Conservation (phyloP, 2,113 vertebrate species). For the Grantiella picta region DNA sequence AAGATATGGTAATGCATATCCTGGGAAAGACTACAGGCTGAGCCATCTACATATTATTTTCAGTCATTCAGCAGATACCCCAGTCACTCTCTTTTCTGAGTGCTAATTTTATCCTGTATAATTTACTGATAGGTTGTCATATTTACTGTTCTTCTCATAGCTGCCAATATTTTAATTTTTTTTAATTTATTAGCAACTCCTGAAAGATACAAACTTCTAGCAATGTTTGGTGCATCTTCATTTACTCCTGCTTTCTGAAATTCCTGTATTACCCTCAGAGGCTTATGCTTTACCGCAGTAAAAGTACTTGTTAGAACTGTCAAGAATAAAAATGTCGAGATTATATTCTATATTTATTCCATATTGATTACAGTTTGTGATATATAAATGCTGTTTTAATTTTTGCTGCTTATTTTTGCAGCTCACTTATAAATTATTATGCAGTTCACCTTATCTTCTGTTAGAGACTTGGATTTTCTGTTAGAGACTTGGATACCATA, state of each 20-base stretch:
- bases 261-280: background rate
- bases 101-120: background rate
- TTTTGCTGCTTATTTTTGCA: background rate
- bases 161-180: background rate
- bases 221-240: background rate
- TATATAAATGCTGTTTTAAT: background rate
- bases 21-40: background rate
- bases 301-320: background rate
- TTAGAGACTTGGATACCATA: background rate
- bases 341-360: background rate
- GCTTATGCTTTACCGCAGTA: background rate
- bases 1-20: background rate
- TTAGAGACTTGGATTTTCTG: background rate
- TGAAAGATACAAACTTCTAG: background rate
- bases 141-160: background rate
- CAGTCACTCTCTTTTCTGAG: background rate
- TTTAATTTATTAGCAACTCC: background rate
- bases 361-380: background rate
- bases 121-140: background rate
- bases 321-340: background rate
- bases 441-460: background rate
- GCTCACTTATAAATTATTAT: background rate
- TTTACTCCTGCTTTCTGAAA: background rate
- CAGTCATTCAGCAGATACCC: background rate
- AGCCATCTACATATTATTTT: background rate